phyloP scores from a whole-genome alignment of 2,888 invertebrate species.

The Saturnia japonica region DNA sequence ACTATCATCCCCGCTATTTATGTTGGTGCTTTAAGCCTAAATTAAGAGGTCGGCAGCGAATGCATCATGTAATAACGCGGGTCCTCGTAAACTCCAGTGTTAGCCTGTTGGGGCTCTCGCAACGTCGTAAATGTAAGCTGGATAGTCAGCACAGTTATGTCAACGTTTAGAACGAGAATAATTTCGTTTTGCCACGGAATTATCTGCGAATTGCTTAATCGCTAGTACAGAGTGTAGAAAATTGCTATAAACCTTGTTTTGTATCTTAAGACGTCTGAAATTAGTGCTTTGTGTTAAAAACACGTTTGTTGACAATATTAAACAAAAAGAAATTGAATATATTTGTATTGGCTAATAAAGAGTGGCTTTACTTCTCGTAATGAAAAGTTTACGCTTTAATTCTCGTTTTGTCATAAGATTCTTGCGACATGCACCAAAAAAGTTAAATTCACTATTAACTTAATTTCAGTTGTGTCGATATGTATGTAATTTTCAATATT shows the following conservation, averaged over 20 bases:
- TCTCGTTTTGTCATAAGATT: neutral
- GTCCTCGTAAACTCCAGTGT: conserved; percentile 23
- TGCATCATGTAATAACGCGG: conserved; percentile 37
- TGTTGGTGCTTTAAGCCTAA: conserved; percentile 32
- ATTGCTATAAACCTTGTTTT: neutral
- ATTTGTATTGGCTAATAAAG: no score
- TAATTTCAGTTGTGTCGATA: no score
- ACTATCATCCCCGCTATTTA: conserved; percentile 39
- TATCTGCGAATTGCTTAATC: conserved; percentile 6
- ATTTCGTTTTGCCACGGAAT: conserved; percentile 3
- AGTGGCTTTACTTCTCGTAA: neutral
- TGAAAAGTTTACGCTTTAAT: neutral
- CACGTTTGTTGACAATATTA: no score
- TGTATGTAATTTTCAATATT: no score
- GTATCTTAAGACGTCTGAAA: neutral
- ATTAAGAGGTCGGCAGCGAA: conserved; percentile 37
- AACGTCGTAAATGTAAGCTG: conserved; percentile 22
- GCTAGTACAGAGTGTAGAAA: neutral
- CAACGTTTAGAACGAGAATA: conserved; percentile 4
- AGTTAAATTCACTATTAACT: no score
- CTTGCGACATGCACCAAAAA: no score
- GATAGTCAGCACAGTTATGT: conserved; percentile 14
- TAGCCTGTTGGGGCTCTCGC: conserved; percentile 14
- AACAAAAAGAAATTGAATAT: no score
- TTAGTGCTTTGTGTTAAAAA: no score